Evolutionary conservation across 2,888 invertebrate genomes (phyloP), one percentile per base, ranked within the genome.

Genomic region (Drosophila neutralis): DNA sequence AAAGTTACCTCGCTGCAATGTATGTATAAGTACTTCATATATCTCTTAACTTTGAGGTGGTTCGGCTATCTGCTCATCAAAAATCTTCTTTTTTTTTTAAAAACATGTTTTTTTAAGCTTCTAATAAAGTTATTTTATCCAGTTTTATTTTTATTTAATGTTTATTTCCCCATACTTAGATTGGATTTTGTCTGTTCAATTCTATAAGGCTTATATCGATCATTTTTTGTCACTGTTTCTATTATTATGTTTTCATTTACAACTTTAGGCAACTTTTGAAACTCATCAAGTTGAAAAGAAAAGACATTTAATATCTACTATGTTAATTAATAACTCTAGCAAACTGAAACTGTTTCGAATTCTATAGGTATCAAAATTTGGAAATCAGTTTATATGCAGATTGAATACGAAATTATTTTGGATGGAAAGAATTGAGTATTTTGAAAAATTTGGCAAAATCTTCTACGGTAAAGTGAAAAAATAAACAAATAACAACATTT

Each of bases 401-500:
- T 68, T 38, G 31, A 31, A 31, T 40, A 36, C 10, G 24, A 24
- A 71, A 49, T 15, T 35, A 13, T 49, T 36, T 42, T 35, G 35
- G 2, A 66, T 65, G 24, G 33, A 24, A 35, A 31, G n/a, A 69
- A 31, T 31, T 21, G 35, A 68, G 29, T 70, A 38, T 42, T 54
- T 54, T 27, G 21, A 54, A 48, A 40, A 40, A 48, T 59, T 78
- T 61, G 49, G 51, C 51, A 69, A 58, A 53, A 60, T 29, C 33
- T 45, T 48, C 80, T 76, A 76, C 80, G 18, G 29, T 35, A 48
- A 75, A 42, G 31, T 59, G 13, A 40, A 31, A 67, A 69, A 57
- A 70, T 38, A 54, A 45, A 42, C 38, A 54, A 52, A 48, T 52
- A 66, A 76, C 63, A 77, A 80, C 74, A 82, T 57, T 69, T 72